These are phyloP conservation scores for Neomicropteryx cornuta DNA, from an alignment of 1,140 invertebrate genomes.

Conservation along the genomic window DNA sequence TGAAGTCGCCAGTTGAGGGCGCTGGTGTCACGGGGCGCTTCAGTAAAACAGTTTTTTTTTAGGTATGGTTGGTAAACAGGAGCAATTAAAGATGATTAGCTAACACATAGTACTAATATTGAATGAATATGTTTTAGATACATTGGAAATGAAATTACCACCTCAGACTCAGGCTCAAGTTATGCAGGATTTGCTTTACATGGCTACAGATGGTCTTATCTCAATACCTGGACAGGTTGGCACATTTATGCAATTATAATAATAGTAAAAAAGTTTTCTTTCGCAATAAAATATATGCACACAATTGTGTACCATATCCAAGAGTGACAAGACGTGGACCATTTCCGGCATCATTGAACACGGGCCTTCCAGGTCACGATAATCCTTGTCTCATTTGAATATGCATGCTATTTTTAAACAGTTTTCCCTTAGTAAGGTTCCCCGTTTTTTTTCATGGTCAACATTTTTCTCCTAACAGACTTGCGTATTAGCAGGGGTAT, in stretches of 20 bases:
- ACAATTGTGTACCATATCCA: conserved; percentile 1
- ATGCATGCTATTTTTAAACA: too few species aligned
- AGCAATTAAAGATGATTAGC: neutral
- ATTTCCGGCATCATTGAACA: too few species aligned
- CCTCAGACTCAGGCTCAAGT: conserved; percentile 50
- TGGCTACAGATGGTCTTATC: conserved; percentile 39
- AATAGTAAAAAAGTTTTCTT: conserved; percentile 21
- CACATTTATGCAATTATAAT: conserved; percentile 28
- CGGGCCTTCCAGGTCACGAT: too few species aligned
- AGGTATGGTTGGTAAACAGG: neutral
- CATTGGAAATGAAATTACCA: conserved; percentile 49
- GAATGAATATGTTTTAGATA: conserved; percentile 30
- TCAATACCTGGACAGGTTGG: conserved; percentile 27
- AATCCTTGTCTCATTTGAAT: too few species aligned
- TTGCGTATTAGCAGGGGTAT: too few species aligned
- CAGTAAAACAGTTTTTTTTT: neutral
- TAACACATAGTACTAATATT: neutral
- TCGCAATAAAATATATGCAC: conserved; percentile 13
- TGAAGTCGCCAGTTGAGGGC: too few species aligned
- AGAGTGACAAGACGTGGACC: too few species aligned
- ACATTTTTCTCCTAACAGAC: too few species aligned
- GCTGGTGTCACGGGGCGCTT: neutral
- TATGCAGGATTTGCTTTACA: conserved; percentile 50
- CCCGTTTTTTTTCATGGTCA: too few species aligned
- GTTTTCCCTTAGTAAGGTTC: too few species aligned